Base-by-base conservation (phyloP, 2,888 invertebrate genomes). In the Matsumyia berberina region DNA sequence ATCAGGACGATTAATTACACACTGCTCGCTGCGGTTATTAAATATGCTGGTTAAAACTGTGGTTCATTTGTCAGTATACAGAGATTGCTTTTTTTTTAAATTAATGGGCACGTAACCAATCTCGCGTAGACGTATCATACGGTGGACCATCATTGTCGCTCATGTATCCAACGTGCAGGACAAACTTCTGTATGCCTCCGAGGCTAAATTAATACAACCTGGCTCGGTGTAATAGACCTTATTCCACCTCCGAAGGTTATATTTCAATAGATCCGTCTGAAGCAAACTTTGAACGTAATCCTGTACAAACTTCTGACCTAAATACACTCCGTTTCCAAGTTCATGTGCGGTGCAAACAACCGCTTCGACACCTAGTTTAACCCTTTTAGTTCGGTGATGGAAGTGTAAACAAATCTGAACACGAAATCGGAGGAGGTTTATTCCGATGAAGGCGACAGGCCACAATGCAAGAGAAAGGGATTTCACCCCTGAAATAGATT, bases 281-380 rank as follows among this genome's bases (percentile, higher is more conserved):
- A 73, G 24, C 33, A 72, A 83, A 67, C 74, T 51, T 24, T 42
- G 12, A 64, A 44, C 53, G 55, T 66, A 69, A 69, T 69, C 69
- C 79, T 74, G 33, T 57, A 24, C 37, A 83, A 79, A 78, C 69
- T 66, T 24, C 9, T 74, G 66, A 79, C 85, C 85, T 66, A 74
- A 74, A 74, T 74, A 74, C 46, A 85, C 74, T 58, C 46, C 33
- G 51, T 70, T 80, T 66, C 73, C 69, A 85, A 85, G 80, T 85
- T 80, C 70, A 76, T 69, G 60, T 67, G 70, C 60, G 49, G 72
- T 33, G 42, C 70, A 66, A 73, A 66, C 72, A 79, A 72, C 74
- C 74, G 53, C 67, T 62, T 62, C 60, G 55, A 66, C 85, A 76
- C 69, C 64, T 85, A 73, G 51, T 70, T 72, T 29, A 67, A 80